Conservation (phyloP, 2,113 vertebrate genomes). For the Hystrix cristata region DNA sequence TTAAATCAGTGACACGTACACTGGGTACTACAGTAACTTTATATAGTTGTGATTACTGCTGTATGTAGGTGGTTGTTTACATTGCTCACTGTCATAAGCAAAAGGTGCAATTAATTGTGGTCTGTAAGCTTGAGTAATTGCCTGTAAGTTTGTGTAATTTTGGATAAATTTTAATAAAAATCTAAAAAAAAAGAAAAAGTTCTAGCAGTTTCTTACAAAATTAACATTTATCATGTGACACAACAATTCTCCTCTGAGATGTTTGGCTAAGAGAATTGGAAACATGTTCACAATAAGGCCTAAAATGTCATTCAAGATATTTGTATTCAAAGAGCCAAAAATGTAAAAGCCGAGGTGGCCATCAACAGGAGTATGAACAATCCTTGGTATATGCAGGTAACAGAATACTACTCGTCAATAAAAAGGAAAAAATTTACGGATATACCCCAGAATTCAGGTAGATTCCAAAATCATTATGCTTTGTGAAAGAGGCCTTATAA, state of each 20-base stretch:
- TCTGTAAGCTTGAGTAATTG: too few species aligned
- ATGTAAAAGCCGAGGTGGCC: not conserved
- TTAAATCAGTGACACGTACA: too few species aligned
- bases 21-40: too few species aligned
- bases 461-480: slow-evolving; percentile 27
- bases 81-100: too few species aligned
- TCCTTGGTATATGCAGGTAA: not conserved
- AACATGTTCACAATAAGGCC: not conserved
- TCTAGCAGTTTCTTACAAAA: slow-evolving; percentile 35
- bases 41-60: too few species aligned
- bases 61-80: too few species aligned
- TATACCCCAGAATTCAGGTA: not conserved
- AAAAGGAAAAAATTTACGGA: slow-evolving; percentile 4
- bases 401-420: not conserved
- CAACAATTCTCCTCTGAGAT: not conserved
- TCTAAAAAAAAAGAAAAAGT: not conserved
- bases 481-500: not conserved
- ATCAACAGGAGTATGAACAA: not conserved
- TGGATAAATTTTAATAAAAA: too few species aligned
- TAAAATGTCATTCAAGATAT: slow-evolving; percentile 6
- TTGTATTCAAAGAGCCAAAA: slow-evolving; percentile 39
- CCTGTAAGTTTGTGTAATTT: too few species aligned
- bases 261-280: slow-evolving; percentile 39
- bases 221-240: not conserved
- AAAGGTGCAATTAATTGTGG: too few species aligned